phyloP scores from a whole-genome alignment of 2,113 vertebrate genomes.

The Motacilla alba region DNA sequence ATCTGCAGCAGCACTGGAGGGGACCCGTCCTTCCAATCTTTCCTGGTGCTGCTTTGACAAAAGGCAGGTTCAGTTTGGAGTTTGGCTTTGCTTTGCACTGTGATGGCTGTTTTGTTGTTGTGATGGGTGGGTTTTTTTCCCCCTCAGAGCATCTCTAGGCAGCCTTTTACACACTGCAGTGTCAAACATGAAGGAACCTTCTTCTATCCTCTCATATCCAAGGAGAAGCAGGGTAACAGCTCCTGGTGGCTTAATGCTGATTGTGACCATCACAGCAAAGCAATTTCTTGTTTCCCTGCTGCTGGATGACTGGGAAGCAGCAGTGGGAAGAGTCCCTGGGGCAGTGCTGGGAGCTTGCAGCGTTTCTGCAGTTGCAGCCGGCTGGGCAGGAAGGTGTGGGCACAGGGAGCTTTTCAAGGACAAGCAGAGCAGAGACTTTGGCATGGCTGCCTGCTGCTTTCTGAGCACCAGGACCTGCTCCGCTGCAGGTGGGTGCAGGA shows the following conservation, averaged over 20 bases:
- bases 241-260: not conserved
- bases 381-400: not conserved
- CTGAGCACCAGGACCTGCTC: accelerated
- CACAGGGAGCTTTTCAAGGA: not conserved
- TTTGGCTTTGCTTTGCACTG: not conserved
- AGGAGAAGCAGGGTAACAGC: not conserved
- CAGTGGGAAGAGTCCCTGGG: not conserved
- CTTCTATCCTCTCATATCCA: not conserved
- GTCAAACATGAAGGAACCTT: not conserved
- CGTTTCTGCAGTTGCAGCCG: not conserved
- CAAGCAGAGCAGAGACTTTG: not conserved
- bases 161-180: not conserved
- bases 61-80: not conserved
- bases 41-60: not conserved
- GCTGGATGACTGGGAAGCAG: not conserved
- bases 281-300: not conserved
- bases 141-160: not conserved
- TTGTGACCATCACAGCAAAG: not conserved
- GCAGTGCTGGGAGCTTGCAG: not conserved
- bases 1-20: not conserved
- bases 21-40: not conserved
- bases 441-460: not conserved
- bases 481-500: not conserved
- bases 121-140: not conserved
- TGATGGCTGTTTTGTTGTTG: not conserved